These are phyloP conservation scores for Tachuris rubrigastra DNA, from an alignment of 2,113 vertebrate species.

Conservation along the genomic window DNA sequence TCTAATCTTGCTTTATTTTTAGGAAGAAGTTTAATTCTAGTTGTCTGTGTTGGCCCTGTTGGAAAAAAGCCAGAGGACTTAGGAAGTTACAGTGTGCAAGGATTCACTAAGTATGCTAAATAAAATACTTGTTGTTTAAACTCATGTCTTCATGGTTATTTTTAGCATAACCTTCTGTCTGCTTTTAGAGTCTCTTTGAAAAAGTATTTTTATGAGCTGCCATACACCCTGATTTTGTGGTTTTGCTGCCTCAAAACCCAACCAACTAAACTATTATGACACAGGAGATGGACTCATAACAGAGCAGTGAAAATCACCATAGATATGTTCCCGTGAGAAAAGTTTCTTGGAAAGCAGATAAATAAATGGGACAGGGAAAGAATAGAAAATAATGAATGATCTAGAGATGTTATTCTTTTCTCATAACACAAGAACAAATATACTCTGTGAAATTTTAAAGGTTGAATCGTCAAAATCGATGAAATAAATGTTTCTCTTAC, in stretches of 20 bases:
- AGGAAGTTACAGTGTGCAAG: neutral
- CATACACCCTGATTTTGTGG: neutral
- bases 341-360: neutral
- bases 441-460: conserved; percentile 1
- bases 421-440: conserved; percentile 39
- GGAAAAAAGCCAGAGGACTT: neutral
- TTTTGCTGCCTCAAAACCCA: neutral
- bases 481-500: conserved; percentile 36
- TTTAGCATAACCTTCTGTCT: neutral
- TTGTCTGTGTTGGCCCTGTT: neutral
- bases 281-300: neutral
- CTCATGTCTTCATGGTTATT: conserved; percentile 17
- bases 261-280: neutral
- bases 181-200: neutral
- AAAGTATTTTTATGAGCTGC: neutral
- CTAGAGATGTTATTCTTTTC: conserved; percentile 7
- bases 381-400: neutral
- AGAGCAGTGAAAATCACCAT: neutral
- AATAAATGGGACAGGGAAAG: neutral
- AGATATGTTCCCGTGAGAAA: neutral
- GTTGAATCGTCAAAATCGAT: conserved; percentile 39
- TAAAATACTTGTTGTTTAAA: conserved; percentile 56
- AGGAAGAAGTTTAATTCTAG: neutral
- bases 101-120: neutral
- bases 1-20: neutral